phyloP scores from a whole-genome alignment of 2,797 vertebrate species.

The Nothura maculosa region DNA sequence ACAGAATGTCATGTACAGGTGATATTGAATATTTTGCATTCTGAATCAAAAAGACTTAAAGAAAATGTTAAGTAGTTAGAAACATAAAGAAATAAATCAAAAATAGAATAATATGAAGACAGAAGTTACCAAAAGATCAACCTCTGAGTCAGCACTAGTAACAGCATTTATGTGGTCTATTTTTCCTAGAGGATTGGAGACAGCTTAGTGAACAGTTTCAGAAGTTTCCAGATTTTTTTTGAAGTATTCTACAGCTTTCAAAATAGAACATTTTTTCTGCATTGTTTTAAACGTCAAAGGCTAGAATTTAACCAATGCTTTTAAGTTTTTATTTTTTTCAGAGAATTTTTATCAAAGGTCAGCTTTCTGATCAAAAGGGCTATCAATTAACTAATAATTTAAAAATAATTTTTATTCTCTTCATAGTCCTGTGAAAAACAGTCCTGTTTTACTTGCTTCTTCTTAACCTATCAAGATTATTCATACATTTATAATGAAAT shows the following conservation, averaged over 20 bases:
- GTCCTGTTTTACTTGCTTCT: background rate
- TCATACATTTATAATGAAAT: background rate
- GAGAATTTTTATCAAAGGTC: background rate
- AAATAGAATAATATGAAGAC: background rate
- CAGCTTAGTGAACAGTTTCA: background rate
- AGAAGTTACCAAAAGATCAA: background rate
- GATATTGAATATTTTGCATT: background rate
- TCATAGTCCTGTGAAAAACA: background rate
- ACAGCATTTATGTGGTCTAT: background rate
- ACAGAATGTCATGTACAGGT: background rate
- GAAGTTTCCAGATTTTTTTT: background rate
- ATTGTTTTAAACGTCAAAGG: background rate
- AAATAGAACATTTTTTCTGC: background rate
- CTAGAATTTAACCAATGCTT: background rate
- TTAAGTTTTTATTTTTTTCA: background rate
- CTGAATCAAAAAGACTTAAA: constrained; percentile 1
- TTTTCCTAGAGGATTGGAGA: background rate
- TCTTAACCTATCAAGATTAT: background rate
- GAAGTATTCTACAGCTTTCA: background rate
- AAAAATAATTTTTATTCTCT: background rate
- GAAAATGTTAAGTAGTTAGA: background rate
- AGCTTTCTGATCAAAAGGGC: no score
- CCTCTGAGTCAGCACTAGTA: background rate
- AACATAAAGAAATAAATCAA: background rate
- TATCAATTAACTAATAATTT: background rate